phyloP scores from a whole-genome alignment of 2,797 vertebrate genomes.

The Brachyrhaphis roseni region DNA sequence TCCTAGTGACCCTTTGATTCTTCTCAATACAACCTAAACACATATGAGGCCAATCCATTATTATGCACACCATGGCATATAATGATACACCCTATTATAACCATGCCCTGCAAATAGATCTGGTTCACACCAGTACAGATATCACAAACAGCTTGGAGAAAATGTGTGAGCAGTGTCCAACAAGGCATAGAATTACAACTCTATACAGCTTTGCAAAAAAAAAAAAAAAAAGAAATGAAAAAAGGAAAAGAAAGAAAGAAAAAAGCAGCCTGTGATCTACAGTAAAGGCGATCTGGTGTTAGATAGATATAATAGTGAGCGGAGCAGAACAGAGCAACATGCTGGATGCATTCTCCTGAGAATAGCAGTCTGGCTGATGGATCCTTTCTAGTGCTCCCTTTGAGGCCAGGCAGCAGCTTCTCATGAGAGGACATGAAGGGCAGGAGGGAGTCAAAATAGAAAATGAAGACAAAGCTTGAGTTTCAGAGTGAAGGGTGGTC shows the following conservation, averaged over 20 bases:
- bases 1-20: slow-evolving; percentile 43
- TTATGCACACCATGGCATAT: slow-evolving; percentile 12
- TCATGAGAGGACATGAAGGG: slow-evolving; percentile 66
- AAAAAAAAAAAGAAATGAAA: slow-evolving; percentile 9
- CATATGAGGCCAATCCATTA: slow-evolving; percentile 29
- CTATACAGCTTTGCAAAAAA: slow-evolving; percentile 49
- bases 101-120: slow-evolving; percentile 27
- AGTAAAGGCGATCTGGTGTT: slow-evolving; percentile 70
- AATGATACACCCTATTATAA: slow-evolving; percentile 35
- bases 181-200: slow-evolving; percentile 57
- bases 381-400: slow-evolving; percentile 72
- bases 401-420: slow-evolving; percentile 63
- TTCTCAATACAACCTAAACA: slow-evolving; percentile 35
- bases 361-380: slow-evolving; percentile 70
- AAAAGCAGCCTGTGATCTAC: slow-evolving; percentile 69
- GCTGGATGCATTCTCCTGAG: slow-evolving; percentile 57
- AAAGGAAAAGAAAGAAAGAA: not conserved
- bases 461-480: slow-evolving; percentile 52
- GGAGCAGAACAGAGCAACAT: slow-evolving; percentile 66
- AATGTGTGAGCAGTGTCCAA: slow-evolving; percentile 46
- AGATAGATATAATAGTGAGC: slow-evolving; percentile 68
- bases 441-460: slow-evolving; percentile 52
- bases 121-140: slow-evolving; percentile 15
- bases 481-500: slow-evolving; percentile 55
- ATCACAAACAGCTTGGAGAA: slow-evolving; percentile 40